Base-by-base conservation (phyloP, 1,140 invertebrate genomes). In the Drosophila takahashii region DNA sequence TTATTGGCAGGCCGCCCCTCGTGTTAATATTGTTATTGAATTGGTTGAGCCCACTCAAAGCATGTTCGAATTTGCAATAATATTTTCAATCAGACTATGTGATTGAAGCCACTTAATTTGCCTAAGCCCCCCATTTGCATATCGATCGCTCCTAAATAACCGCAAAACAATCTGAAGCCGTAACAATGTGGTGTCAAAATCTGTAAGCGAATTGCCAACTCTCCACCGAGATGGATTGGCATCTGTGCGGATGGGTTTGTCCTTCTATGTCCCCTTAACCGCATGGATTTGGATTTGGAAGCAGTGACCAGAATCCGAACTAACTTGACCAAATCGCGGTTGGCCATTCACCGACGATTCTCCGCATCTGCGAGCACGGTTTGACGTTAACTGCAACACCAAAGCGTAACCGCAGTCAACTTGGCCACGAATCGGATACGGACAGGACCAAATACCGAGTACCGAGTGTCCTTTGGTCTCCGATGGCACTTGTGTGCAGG, bases 301-400 rank as follows among this genome's bases (percentile, higher is more conserved):
- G 50, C 70, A 61, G 44, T 56, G 53, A 72, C 53, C 66, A 47
- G 61, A 87, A 87, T 74, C 83, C 52, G 59, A 78, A 79, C 75
- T 83, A 79, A 86, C 70, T 86, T 87, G 65, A 87, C 83, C 79
- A 79, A 77, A 66, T 72, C 83, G 75, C 53, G 70, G 81, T 77
- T 77, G 52, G 44, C 67, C 75, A 58, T 69, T 44, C 32, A 67
- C 73, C 62, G 48, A 67, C 56, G 51, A 77, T 79, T 52, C 66
- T 50, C 58, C 60, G 61, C 66, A 62, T 50, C 77, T 59, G 51
- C 36, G 44, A 67, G 58, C 60, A 56, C 45, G 52, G 53, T 48
- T 64, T 74, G 81, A 86, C 69, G 81, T 81, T 84, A 81, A 86
- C 80, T 72, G 80, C 61, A 77, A 81, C 81, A 58, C 65, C 58